Evolutionary conservation across 2,797 vertebrate genomes (phyloP).

Genomic region (Liasis olivaceus): DNA sequence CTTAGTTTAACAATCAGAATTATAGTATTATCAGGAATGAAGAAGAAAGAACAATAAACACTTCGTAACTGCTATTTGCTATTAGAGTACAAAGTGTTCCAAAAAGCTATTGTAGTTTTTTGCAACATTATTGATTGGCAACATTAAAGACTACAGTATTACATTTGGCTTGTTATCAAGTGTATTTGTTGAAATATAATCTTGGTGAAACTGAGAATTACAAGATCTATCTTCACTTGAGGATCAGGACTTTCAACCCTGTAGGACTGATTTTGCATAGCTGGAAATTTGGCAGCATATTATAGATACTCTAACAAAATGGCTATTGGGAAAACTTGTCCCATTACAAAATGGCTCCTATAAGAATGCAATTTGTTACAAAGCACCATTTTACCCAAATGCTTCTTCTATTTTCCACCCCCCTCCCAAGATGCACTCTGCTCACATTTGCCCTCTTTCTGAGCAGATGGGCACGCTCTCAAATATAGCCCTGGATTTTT

Average conservation of each 20-base stretch:
- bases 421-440: neutral
- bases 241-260: too few relatives aligned
- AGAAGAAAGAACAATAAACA: neutral
- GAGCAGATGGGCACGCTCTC: neutral
- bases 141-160: neutral
- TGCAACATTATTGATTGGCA: neutral
- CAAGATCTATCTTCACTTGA: neutral
- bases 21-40: neutral
- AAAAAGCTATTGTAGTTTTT: neutral
- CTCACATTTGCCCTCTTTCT: neutral
- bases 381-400: neutral
- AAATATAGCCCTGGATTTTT: neutral
- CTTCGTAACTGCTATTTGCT: neutral
- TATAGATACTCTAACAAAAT: neutral
- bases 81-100: neutral
- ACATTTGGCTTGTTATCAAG: neutral
- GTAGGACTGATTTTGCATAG: neutral
- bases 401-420: neutral
- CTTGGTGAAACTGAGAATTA: neutral
- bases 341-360: neutral
- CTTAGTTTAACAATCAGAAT: neutral
- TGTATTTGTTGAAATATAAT: neutral
- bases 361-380: neutral
- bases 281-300: neutral
- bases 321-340: neutral